phyloP scores from a whole-genome alignment of 2,797 vertebrate genomes.

The Zalophus californianus region DNA sequence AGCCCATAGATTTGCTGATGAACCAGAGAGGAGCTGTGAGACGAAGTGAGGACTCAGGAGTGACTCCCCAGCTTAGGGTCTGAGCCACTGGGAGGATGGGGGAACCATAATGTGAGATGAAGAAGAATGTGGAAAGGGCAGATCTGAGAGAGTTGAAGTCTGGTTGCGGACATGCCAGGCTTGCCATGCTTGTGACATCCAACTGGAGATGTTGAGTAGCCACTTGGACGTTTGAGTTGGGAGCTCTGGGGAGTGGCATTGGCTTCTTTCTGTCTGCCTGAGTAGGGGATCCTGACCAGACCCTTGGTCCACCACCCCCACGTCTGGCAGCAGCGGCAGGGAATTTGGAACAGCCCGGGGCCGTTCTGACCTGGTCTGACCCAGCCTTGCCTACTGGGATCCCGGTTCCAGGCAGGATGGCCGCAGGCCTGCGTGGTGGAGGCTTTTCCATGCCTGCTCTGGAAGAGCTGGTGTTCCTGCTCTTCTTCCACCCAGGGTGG shows the following conservation, averaged over 20 bases:
- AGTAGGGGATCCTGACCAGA: background rate
- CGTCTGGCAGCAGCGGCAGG: background rate
- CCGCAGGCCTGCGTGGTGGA: rapidly evolving
- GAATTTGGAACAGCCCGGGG: background rate
- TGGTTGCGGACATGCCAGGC: rapidly evolving
- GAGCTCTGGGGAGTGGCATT: background rate
- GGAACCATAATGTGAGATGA: rapidly evolving
- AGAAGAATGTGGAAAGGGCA: background rate
- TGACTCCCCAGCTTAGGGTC: background rate
- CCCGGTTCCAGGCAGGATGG: background rate
- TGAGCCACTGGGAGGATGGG: background rate
- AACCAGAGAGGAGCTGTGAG: background rate
- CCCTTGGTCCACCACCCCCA: background rate
- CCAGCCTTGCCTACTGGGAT: background rate
- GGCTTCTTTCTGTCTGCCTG: background rate
- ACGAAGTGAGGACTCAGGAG: background rate
- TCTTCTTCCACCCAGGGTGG: background rate
- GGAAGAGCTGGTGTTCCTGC: background rate
- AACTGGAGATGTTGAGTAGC: background rate
- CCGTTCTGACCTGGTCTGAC: background rate
- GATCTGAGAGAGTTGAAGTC: background rate
- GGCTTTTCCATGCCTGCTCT: background rate
- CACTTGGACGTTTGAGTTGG: background rate
- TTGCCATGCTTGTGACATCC: background rate
- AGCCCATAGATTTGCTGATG: background rate